Evolutionary conservation across 2,113 vertebrate genomes (phyloP), one percentile per base, ranked within the genome.

Genomic region (Nibea albiflora): DNA sequence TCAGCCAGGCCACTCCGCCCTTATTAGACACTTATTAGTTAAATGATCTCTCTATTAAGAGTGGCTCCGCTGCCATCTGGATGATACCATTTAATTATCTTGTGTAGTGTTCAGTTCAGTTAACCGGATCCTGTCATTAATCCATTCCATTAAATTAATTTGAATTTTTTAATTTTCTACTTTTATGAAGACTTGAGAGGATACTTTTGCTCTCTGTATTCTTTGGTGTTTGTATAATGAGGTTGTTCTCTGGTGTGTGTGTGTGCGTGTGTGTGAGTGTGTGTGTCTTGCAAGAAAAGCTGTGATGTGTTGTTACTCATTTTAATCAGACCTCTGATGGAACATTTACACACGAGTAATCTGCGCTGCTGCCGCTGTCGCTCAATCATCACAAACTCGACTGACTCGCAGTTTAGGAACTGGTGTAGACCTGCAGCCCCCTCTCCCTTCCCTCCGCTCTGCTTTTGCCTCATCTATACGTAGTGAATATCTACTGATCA

Each of bases 201-300:
- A 76, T 65, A 56, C 20, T 17, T 17, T 42, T 60, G 61, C 71
- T 63, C 9, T 54, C 5, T 54, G 64, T 75, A 19, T 56, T 67
- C 42, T 68, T 78, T 78, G 54, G 31, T 81, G 76, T 89, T 63
- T 74, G 39, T 75, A 20, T 83, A 73, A 64, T 56, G 52, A 81
- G 54, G 35, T 71, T 67, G 44, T 81, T 69, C 68, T 80, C 52
- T 71, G 52, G 67, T 69, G 68, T 71, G 77, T 26, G 47, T 53
- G 74, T 19, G 47, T 52, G 50, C 66, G 68, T 71, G 77, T 26
- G 47, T 53, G 74, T 19, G 47, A 47, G 50, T 53, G 50, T 53
- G 66, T 66, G 70, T 73, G 66, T 52, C 3, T 54, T n/a, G 64
- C 42, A 84, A 65, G 49, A 79, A 17, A 61, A 79, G 66, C 66